Base-by-base conservation (phyloP, 2,888 invertebrate species). In the Suillia variegata region DNA sequence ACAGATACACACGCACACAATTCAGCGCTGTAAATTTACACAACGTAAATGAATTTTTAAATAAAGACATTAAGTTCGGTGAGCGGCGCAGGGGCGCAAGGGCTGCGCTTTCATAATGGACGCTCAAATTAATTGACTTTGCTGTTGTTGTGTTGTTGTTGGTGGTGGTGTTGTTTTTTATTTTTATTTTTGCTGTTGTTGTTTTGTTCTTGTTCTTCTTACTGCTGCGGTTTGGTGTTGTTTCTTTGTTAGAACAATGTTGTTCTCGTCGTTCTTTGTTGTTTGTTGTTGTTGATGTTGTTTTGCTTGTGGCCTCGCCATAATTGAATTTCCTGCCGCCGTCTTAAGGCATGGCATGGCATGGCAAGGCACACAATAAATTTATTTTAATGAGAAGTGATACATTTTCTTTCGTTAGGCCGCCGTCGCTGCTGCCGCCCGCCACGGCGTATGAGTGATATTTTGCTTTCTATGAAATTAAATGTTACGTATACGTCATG, bases 1-100 rank as follows among this genome's bases (percentile, higher is more conserved):
- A 31, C 31, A 31, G 6, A 31, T 31, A 12, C 12, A 31, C 12
- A 12, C 31, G 31, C 12, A 31, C 31, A 31, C 31, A 31, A 31
- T 12, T n/a, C n/a, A n/a, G 31, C 31, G 31, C 12, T 31, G 31
- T 31, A 31, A 38, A 38, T 38, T 38, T 38, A n/a, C n/a, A 10
- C 38, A 38, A n/a, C n/a, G 4, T 38, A 38, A 38, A 38, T 38
- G 38, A 38, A 38, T 38, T 38, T 38, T 38, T 38, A 38, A 38
- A 38, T 38, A 4, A 38, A 38, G 38, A 38, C 38, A 38, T 38
- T 38, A n/a, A 13, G 38, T n/a, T 8, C 10, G 6, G 31, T 6
- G 31, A 12, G n/a, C n/a, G n/a, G n/a, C n/a, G 31, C 6, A 8
- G 31, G 6, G 31, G 31, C 31, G 31, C 12, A 8, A 12, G 10